Evolutionary conservation across 2,888 invertebrate genomes (phyloP).

Genomic region (Halocaridina rubra): DNA sequence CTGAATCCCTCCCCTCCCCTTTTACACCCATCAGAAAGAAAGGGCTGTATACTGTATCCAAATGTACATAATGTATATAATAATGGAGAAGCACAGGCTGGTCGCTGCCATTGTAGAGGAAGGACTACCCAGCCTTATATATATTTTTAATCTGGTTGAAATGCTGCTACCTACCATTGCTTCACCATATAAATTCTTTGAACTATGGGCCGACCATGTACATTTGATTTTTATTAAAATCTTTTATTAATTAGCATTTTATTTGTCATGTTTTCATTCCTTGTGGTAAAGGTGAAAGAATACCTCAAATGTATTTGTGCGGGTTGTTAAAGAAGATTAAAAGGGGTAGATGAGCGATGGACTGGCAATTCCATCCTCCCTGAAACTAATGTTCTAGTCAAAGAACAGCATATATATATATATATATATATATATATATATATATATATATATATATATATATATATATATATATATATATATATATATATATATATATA

Average conservation of each 20-base stretch:
- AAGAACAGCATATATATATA: no score
- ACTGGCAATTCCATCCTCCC: no score
- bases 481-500: conserved; percentile 14
- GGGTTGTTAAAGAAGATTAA: no score
- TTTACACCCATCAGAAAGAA: conserved; percentile 31
- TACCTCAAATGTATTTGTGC: no score
- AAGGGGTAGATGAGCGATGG: no score
- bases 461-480: not conserved
- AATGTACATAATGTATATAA: conserved; percentile 56
- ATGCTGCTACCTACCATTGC: conserved; percentile 52
- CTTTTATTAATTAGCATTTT: no score
- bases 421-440: no score
- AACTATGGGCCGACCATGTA: conserved; percentile 50
- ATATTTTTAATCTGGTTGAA: conserved; percentile 52
- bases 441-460: not conserved
- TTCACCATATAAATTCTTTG: conserved; percentile 46
- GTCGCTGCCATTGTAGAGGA: conserved; percentile 44
- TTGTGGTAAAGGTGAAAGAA: no score
- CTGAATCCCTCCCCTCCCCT: not conserved
- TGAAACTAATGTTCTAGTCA: no score
- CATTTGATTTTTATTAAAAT: conserved; percentile 54
- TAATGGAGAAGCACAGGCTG: conserved; percentile 49
- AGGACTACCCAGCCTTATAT: conserved; percentile 48
- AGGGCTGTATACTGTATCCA: conserved; percentile 54
- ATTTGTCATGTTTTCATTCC: no score